Percentiles rank a stretch among this genome's conserved stretches.
Conservation (phyloP, 2,797 vertebrate genomes). For the Avahi laniger region DNA sequence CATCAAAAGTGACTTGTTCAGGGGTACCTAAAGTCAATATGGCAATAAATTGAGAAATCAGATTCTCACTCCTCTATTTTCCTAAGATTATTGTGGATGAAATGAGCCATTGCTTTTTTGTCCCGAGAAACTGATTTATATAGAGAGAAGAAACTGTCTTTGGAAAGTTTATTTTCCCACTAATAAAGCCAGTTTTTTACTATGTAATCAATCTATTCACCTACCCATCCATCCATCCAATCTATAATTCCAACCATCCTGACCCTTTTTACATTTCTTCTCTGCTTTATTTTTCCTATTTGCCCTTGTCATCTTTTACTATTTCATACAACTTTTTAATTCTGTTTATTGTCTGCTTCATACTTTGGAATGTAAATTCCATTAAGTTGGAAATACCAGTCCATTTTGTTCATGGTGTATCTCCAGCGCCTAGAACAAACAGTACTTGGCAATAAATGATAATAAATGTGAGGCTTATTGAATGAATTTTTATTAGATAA, state of each 20-base stretch:
- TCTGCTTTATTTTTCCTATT: neutral
- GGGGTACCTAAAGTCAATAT: neutral
- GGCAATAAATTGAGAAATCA: neutral
- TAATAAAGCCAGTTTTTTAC: neutral
- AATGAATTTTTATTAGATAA: constrained; percentile 35
- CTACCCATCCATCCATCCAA: neutral
- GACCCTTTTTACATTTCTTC: neutral
- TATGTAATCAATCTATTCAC: neutral
- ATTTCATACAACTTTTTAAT: neutral
- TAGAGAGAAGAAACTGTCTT: neutral
- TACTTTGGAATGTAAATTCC: constrained; percentile 19
- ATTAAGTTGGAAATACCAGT: neutral
- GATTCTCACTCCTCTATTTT: neutral
- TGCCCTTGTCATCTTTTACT: neutral
- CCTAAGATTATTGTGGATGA: neutral
- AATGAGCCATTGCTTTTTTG: neutral
- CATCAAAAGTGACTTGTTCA: neutral
- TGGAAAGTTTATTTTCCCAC: neutral
- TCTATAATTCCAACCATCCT: neutral
- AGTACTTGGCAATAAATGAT: neutral
- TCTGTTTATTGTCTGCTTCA: neutral
- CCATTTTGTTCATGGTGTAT: neutral
- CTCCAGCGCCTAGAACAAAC: neutral
- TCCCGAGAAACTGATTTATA: neutral
- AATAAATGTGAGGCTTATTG: neutral